phyloP scores from a whole-genome alignment of 2,888 invertebrate genomes.

The Unio pictorum region DNA sequence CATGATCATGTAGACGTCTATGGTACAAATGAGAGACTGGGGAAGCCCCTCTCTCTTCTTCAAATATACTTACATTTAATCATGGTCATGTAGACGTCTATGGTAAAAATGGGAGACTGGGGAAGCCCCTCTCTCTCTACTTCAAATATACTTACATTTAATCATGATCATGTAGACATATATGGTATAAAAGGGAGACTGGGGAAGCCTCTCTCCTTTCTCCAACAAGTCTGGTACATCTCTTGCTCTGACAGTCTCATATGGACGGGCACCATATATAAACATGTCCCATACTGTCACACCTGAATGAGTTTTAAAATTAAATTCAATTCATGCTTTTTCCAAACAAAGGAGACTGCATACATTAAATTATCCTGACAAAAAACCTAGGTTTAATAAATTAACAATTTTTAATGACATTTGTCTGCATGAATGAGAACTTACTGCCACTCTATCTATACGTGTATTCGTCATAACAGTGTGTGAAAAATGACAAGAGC shows the following conservation, averaged over 20 bases:
- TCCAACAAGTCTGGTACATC: slow-evolving; percentile 94
- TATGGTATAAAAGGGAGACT: slow-evolving; percentile 93
- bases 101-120: slow-evolving; percentile 92
- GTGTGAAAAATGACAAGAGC: too few species aligned
- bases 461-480: too few species aligned
- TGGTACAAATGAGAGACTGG: too few species aligned
- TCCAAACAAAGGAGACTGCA: too few species aligned
- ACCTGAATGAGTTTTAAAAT: slow-evolving; percentile 67
- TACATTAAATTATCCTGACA: too few species aligned
- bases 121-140: slow-evolving; percentile 81
- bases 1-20: too few species aligned
- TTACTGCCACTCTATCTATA: too few species aligned
- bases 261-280: slow-evolving; percentile 94
- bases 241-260: slow-evolving; percentile 90
- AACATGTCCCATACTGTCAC: slow-evolving; percentile 98
- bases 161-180: slow-evolving; percentile 98
- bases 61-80: not conserved
- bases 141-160: slow-evolving; percentile 78
- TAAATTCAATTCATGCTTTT: not conserved
- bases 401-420: too few species aligned
- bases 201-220: slow-evolving; percentile 92
- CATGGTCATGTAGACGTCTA: slow-evolving; percentile 92
- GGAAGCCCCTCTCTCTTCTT: too few species aligned
- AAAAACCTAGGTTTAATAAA: too few species aligned
- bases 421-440: too few species aligned